These are phyloP conservation scores for Ageneiosus marmoratus DNA, from an alignment of 2,113 vertebrate species.

Conservation along the genomic window DNA sequence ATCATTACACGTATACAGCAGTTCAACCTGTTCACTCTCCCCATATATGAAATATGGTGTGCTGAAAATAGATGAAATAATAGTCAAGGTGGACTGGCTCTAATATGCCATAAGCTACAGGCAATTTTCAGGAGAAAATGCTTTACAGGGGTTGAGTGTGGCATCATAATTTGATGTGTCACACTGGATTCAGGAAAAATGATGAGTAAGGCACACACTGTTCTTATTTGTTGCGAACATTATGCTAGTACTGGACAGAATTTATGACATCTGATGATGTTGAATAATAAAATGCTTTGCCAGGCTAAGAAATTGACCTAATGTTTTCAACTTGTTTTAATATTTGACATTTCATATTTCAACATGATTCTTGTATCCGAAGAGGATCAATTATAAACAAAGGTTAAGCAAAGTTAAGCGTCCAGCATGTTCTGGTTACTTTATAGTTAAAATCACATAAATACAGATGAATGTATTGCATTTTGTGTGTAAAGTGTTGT, in stretches of 20 bases:
- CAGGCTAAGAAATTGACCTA: neutral
- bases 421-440: neutral
- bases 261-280: neutral
- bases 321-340: neutral
- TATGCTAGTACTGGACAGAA: neutral
- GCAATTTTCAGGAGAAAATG: constrained; percentile 20
- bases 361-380: neutral
- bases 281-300: neutral
- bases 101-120: constrained; percentile 18
- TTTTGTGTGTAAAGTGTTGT: neutral
- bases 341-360: neutral
- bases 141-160: constrained; percentile 2
- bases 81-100: neutral
- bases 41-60: constrained; percentile 19
- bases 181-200: neutral
- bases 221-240: neutral
- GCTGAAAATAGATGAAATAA: constrained; percentile 33
- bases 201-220: neutral
- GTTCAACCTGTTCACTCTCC: constrained; percentile 24
- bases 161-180: constrained; percentile 8
- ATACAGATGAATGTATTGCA: neutral
- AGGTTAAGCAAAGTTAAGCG: neutral
- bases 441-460: neutral
- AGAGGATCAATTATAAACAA: neutral
- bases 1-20: constrained; percentile 24